These are phyloP conservation scores for Carcharodon carcharias DNA, from an alignment of 2,797 vertebrate genomes.

Conservation along the genomic window DNA sequence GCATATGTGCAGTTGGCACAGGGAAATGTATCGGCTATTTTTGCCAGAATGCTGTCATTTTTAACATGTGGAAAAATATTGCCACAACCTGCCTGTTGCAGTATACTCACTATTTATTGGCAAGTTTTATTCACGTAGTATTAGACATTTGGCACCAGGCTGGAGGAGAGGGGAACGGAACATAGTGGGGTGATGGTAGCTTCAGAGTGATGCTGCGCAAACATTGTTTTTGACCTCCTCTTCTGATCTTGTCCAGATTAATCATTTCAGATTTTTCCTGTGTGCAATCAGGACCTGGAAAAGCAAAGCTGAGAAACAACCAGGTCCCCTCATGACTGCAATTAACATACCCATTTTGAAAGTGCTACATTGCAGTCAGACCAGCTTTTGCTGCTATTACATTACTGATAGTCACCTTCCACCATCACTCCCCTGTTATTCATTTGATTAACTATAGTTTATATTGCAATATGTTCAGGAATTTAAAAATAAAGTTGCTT, in stretches of 20 bases:
- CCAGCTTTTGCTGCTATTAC: neutral
- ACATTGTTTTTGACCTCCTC: neutral
- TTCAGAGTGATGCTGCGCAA: neutral
- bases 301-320: neutral
- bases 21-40: neutral
- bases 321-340: neutral
- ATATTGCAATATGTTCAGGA: neutral
- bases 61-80: neutral
- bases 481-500: constrained; percentile 17
- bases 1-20: neutral
- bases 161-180: neutral
- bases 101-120: neutral
- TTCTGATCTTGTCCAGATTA: neutral
- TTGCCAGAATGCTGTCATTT: neutral
- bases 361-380: neutral
- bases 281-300: neutral
- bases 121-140: neutral
- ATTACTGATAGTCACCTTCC: neutral
- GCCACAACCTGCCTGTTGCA: neutral
- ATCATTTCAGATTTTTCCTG: neutral
- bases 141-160: neutral
- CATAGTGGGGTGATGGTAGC: neutral
- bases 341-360: neutral
- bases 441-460: neutral
- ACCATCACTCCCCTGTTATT: neutral